phyloP scores from a whole-genome alignment of 2,888 invertebrate genomes.

The Aspidapion aeneum region DNA sequence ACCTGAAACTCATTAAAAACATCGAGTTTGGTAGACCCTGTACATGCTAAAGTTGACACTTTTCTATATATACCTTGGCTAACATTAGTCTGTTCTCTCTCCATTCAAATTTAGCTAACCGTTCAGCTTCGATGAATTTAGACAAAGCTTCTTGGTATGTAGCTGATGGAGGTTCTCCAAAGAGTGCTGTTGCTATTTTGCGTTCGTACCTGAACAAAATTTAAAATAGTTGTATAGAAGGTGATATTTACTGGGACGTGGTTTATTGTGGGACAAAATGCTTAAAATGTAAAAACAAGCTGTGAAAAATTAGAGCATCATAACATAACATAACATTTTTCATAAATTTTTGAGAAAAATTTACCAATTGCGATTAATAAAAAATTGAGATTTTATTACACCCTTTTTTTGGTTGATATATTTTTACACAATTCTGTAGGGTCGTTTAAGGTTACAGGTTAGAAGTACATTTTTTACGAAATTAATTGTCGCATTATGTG shows the following conservation, averaged over 20 bases:
- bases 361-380: too few species aligned
- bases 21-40: too few species aligned
- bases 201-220: constrained; percentile 58
- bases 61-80: too few species aligned
- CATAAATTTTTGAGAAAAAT: too few species aligned
- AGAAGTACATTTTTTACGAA: neutral
- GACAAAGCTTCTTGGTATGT: constrained; percentile 60
- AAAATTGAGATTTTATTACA: neutral
- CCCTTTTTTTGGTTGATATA: neutral
- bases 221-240: neutral
- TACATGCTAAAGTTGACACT: too few species aligned
- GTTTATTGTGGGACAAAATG: too few species aligned
- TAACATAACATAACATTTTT: too few species aligned
- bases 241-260: too few species aligned
- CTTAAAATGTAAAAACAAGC: constrained; percentile 3
- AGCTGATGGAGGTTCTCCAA: constrained; percentile 59
- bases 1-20: too few species aligned
- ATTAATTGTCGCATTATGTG: neutral
- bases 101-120: constrained; percentile 51
- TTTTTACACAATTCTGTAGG: neutral
- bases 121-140: constrained; percentile 54
- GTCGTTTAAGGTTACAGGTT: neutral
- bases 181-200: constrained; percentile 60
- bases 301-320: too few species aligned
- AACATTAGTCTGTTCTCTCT: constrained; percentile 57